Conservation (phyloP, 1,140 invertebrate genomes). For the Aphaenogaster rudis region DNA sequence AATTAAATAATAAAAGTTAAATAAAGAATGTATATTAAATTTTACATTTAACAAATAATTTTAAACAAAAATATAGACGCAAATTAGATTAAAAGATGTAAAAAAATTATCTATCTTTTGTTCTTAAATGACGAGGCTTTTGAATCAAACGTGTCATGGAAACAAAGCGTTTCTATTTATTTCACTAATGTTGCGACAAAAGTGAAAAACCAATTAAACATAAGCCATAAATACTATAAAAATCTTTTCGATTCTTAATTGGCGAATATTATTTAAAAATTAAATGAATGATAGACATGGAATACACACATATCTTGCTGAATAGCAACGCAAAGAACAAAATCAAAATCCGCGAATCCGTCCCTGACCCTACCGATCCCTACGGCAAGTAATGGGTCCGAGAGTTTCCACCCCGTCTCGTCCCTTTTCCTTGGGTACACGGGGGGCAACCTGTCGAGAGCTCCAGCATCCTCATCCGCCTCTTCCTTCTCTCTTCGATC, state of each 20-base stretch:
- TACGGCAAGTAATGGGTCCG: slow-evolving; percentile 49
- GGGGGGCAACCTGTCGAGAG: slow-evolving; percentile 68
- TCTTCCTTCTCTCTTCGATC: slow-evolving; percentile 23
- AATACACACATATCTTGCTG: not conserved
- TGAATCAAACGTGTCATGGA: not conserved
- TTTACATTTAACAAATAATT: not conserved
- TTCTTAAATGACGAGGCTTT: not conserved
- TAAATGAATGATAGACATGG: not conserved
- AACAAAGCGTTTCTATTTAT: not conserved
- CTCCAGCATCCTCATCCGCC: slow-evolving; percentile 61
- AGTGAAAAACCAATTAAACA: not conserved
- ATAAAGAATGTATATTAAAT: not conserved
- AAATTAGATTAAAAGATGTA: not conserved
- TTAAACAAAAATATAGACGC: not conserved
- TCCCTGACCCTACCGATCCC: slow-evolving; percentile 73
- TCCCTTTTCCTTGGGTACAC: slow-evolving; percentile 40
- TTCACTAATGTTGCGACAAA: not conserved
- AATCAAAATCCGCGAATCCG: slow-evolving; percentile 60
- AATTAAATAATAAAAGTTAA: not conserved
- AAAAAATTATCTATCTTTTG: not conserved
- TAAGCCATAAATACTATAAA: not conserved
- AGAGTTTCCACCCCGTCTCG: slow-evolving; percentile 44
- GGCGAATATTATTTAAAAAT: not conserved
- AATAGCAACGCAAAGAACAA: not conserved
- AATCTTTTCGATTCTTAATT: not conserved